Evolutionary conservation across 2,888 invertebrate species (phyloP).

Genomic region (Sabatieria punctata): DNA sequence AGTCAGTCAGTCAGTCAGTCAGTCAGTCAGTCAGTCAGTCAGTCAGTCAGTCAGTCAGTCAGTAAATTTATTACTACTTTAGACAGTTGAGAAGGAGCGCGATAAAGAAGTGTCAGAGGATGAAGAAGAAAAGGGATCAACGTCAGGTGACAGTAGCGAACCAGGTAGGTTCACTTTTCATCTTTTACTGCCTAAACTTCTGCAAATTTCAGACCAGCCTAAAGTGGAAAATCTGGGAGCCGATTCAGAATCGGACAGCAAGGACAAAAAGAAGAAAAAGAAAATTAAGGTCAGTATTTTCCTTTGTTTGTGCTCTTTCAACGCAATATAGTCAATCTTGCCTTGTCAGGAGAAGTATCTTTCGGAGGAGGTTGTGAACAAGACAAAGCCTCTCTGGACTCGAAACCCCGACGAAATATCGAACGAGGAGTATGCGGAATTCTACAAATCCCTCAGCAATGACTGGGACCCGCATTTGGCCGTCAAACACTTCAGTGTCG

Average conservation of each 20-base stretch:
- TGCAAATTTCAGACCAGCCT: too few species aligned
- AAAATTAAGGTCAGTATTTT: slow-evolving; percentile 49
- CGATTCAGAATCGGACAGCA: slow-evolving; percentile 47
- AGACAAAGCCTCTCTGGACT: slow-evolving; percentile 45
- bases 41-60: too few species aligned
- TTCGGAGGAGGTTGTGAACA: slow-evolving; percentile 94
- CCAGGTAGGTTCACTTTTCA: too few species aligned
- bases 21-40: too few species aligned
- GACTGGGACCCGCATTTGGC: slow-evolving; percentile 43
- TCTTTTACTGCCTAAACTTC: too few species aligned
- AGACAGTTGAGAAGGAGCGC: slow-evolving; percentile 71
- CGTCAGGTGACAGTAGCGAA: too few species aligned
- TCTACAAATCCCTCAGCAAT: slow-evolving; percentile 39
- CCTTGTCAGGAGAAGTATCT: slow-evolving; percentile 65
- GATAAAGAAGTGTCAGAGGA: slow-evolving; percentile 89
- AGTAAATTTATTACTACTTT: neutral
- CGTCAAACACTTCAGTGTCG: slow-evolving; percentile 37
- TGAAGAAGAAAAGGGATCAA: slow-evolving; percentile 61
- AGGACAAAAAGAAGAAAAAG: slow-evolving; percentile 74
- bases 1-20: too few species aligned
- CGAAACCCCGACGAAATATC: slow-evolving; percentile 41
- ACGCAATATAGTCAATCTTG: too few species aligned
- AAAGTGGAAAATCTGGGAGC: too few species aligned
- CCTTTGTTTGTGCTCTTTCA: neutral
- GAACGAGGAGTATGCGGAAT: slow-evolving; percentile 40